A percentile compares a stretch with the other conserved stretches of the same genome.
Conservation (phyloP, 2,888 invertebrate species). For the Brachypalpus laphriformis region DNA sequence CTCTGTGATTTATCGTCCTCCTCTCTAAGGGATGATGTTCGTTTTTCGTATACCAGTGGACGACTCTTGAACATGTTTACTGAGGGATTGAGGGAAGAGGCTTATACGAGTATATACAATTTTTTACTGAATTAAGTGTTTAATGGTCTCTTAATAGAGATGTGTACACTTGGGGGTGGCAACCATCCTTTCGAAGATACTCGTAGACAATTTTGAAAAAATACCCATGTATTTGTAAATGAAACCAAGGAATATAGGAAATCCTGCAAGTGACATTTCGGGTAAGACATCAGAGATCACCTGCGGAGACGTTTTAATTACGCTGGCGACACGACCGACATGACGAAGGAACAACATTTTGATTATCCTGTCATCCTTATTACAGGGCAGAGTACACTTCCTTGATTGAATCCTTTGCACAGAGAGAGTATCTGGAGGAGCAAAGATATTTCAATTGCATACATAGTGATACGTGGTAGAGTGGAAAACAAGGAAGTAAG, state of each 20-base stretch:
- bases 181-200: slow-evolving; percentile 19
- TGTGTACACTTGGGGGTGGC: slow-evolving; percentile 41
- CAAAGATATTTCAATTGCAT: slow-evolving; percentile 70
- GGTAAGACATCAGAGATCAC: slow-evolving; percentile 73
- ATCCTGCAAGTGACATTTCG: slow-evolving; percentile 66
- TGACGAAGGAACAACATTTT: slow-evolving; percentile 71
- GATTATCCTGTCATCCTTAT: slow-evolving; percentile 74
- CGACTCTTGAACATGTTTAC: slow-evolving; percentile 47
- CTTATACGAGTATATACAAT: slow-evolving; percentile 43
- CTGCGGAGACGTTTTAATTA: slow-evolving; percentile 75
- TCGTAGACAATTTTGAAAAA: slow-evolving; percentile 11
- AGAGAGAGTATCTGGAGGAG: slow-evolving; percentile 54
- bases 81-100: slow-evolving; percentile 64
- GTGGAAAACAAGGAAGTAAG: slow-evolving; percentile 37
- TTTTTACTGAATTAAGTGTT: slow-evolving; percentile 71
- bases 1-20: slow-evolving; percentile 76
- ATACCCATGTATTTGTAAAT: slow-evolving; percentile 30
- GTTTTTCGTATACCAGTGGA: slow-evolving; percentile 43
- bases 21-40: slow-evolving; percentile 60
- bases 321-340: slow-evolving; percentile 19
- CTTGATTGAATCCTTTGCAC: slow-evolving; percentile 71
- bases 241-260: slow-evolving; percentile 54
- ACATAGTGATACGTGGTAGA: neutral
- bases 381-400: slow-evolving; percentile 66
- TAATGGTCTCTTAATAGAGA: slow-evolving; percentile 74